Base-by-base conservation (phyloP, 2,113 vertebrate species). In the Pimephales promelas region DNA sequence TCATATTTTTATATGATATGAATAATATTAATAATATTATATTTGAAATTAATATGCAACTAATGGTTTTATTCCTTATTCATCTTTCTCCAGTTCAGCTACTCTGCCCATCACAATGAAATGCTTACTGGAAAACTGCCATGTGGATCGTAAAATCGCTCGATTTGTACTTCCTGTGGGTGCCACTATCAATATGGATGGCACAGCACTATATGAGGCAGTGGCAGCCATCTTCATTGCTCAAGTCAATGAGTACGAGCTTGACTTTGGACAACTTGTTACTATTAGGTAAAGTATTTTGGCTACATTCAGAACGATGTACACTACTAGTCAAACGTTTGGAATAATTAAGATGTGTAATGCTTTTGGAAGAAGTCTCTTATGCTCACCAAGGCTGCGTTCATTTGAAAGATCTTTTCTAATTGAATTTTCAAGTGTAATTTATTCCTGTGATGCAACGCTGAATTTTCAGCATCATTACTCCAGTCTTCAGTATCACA, bases 91-190 rank as follows among this genome's bases (percentile, higher is more conserved):
- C 92, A 97, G 96, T 90, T 97, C 96, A 1, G 96, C 96, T 49
- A 97, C 96, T 3, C 86, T 97, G 88, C 96, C 96, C 88, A 97
- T 97, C 91, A 97, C 96, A 85, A 95, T 97, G 86, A 96, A 96
- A 92, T 96, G 96, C 91, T 90, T 97, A 81, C 81, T 97, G 90
- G 96, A 97, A 85, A 96, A 97, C 94, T 96, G 96, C 0, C 83
- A 93, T 0, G 94, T 97, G 0, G 96, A 97, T 90, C 87, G 95
- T 0, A 95, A 95, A 0, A 95, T 97, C 4, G 95, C 96, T 0
- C 93, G 96, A 0, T 96, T 97, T 0, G 96, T 97, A 22, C 94
- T 97, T 0, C 96, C 96, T 0, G 95, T 96, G 0, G 96, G 96
- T 0, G 96, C 95, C 73, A 97, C 96, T 81, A 97, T 96, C 90